Evolutionary conservation across 2,113 vertebrate species (phyloP), one percentile per base, ranked within the genome.

Genomic region (Parus major): DNA sequence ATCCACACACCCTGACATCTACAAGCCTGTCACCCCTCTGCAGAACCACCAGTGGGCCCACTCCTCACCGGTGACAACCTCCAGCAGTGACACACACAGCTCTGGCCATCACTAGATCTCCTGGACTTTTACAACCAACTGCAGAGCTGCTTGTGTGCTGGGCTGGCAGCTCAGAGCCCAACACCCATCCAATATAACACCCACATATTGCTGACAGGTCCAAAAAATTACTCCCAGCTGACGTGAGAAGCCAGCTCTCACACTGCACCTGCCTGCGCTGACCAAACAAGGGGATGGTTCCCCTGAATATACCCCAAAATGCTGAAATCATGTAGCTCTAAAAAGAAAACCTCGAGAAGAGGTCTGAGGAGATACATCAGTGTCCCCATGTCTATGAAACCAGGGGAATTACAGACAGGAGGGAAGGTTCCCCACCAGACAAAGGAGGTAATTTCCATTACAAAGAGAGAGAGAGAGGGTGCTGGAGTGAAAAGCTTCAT

Each of bases 401-500:
- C 61, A 84, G 64, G 76, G 55, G 68, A 86, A 90, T 80, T 83
- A 92, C 66, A 95, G 83, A 89, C 61, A 35, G 46, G 72, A 94
- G 93, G 95, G 96, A 95, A 93, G 97, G 95, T 95, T 95, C 96
- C 96, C 49, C 70, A 95, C 95, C 96, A 96, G 96, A 96, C 94
- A 97, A 97, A 97, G 96, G 94, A 97, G 93, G 94, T 94, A 95
- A 98, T 98, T 98, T 98, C 98, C 98, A 98, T 98, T 97, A 98
- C 98, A 98, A 98, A 98, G 98, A 97, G 97, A 96, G 96, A 71
- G 80, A 97, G 97, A 97, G 98, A 97, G 97, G 97, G 98, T 98
- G 98, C 97, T 95, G 97, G 98, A 98, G 97, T 96, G 98, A 98
- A 98, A 98, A 98, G 98, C 98, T 99, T 99, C 98, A 98, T 99